Evolutionary conservation across 23 tunicate genomes (phyloP), one percentile per base, ranked within the genome.

Genomic region (Styela clava): DNA sequence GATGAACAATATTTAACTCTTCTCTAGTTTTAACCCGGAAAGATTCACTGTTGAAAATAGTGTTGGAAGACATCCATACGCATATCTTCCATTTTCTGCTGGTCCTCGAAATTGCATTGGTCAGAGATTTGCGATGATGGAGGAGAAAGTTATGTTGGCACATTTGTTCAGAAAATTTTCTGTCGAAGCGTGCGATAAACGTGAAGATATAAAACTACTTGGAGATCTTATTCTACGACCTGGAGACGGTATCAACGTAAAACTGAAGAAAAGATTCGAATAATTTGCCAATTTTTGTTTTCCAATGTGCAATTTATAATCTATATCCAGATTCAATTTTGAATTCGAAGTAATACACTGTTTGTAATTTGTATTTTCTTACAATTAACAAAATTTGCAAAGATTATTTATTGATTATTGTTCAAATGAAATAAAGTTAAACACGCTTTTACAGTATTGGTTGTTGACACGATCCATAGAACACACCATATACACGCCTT

Each of bases 21-120:
- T 44, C 12, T 44, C 12, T 20, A 72, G 85, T 81, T 95, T 86
- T 44, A 89, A 86, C 36, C 91, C 95, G 19, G 35, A 83, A 24
- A 74, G 97, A 37, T 92, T 92, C 65, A 78, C 64, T 12, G 34
- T 62, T 31, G 91, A 86, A 32, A 86, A 77, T 23, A 33, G 79
- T 24, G 74, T 64, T 16, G 83, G 86, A 19, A 81, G 99, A 33
- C 88, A 89, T 83, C 89, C 99, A 1, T 95, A 61, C 69, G 88
- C 99, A 19, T 86, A 83, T 83, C 86, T 95, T 61, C 96, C 99
- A 36, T 95, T 95, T 73, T 84, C 89, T 20, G 99, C 99, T 37
- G 99, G 99, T 1, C 99, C 99, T 26, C 71, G 99, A 68, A 95
- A 95, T 78, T 95, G 99, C 81, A 90, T 95, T 68, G 99, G 99